Evolutionary conservation across 2,113 vertebrate genomes (phyloP).

Genomic region (Oreochromis aureus): DNA sequence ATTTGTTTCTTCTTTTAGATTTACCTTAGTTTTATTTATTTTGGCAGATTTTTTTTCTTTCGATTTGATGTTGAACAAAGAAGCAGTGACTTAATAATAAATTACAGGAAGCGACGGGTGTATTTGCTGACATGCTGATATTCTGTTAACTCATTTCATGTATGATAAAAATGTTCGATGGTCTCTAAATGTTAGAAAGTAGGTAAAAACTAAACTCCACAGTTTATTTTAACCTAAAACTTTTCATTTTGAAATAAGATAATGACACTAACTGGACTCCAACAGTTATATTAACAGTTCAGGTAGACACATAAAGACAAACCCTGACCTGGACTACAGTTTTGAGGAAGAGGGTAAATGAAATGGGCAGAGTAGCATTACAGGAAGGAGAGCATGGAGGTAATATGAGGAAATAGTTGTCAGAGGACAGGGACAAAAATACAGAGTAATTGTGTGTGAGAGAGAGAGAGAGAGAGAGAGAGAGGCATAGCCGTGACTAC

Average conservation of each 20-base stretch:
- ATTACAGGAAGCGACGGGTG: background rate
- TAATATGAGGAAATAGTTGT: background rate
- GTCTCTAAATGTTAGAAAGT: background rate
- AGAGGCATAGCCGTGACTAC: background rate
- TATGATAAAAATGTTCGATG: background rate
- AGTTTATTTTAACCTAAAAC: background rate
- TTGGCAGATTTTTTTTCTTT: background rate
- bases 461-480: background rate
- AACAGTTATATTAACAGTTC: background rate
- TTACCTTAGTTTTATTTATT: background rate
- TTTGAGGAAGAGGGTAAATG: background rate
- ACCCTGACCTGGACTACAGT: background rate
- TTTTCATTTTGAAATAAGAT: background rate
- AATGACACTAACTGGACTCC: accelerated
- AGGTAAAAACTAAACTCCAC: background rate
- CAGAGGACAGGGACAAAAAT: background rate
- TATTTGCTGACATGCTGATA: background rate
- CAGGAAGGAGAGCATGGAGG: background rate
- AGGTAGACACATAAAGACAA: background rate
- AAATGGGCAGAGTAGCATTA: background rate
- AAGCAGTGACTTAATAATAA: background rate
- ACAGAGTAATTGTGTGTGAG: background rate
- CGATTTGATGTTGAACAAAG: background rate
- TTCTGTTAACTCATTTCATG: accelerated
- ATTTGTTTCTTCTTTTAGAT: background rate